Percentiles rank a stretch among this genome's conserved stretches.
phyloP scores from a whole-genome alignment of 1,140 invertebrate genomes.

The Philotrypesis tridentata region DNA sequence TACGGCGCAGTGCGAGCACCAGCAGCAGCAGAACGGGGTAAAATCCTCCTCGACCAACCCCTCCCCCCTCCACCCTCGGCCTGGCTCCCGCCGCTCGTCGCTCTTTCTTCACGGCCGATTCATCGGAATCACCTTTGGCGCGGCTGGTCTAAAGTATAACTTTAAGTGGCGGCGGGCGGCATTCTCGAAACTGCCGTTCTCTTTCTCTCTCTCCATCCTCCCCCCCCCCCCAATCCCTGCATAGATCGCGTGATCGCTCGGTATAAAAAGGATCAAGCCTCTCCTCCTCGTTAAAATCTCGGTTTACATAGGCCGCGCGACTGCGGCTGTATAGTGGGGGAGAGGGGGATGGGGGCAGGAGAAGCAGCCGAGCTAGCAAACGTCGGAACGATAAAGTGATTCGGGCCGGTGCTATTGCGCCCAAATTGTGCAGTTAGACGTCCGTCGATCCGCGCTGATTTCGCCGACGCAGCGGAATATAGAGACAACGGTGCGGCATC shows the following conservation, averaged over 20 bases:
- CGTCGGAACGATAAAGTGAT: constrained; percentile 19
- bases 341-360: not conserved
- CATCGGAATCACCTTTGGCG: constrained; percentile 7
- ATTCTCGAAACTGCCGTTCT: not conserved
- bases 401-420: constrained; percentile 34
- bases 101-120: not conserved
- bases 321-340: too few species aligned
- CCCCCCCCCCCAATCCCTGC: too few species aligned
- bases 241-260: constrained; percentile 35
- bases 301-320: constrained; percentile 38
- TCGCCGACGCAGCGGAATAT: constrained; percentile 24
- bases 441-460: constrained; percentile 44
- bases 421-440: constrained; percentile 48
- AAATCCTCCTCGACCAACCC: not conserved
- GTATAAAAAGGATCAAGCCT: constrained; percentile 38
- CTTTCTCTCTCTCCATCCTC: too few species aligned
- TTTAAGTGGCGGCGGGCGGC: constrained; percentile 24
- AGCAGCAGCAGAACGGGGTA: too few species aligned
- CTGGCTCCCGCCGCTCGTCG: not conserved
- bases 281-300: constrained; percentile 42
- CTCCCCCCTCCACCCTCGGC: not conserved
- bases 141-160: constrained; percentile 5
- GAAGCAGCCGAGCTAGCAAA: constrained; percentile 1
- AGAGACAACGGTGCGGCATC: constrained; percentile 7
- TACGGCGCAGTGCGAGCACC: not conserved